Percentiles rank a stretch among this genome's conserved stretches.
Evolutionary conservation across 2,888 invertebrate species (phyloP).

Genomic region (Drosophila austrosaltans): DNA sequence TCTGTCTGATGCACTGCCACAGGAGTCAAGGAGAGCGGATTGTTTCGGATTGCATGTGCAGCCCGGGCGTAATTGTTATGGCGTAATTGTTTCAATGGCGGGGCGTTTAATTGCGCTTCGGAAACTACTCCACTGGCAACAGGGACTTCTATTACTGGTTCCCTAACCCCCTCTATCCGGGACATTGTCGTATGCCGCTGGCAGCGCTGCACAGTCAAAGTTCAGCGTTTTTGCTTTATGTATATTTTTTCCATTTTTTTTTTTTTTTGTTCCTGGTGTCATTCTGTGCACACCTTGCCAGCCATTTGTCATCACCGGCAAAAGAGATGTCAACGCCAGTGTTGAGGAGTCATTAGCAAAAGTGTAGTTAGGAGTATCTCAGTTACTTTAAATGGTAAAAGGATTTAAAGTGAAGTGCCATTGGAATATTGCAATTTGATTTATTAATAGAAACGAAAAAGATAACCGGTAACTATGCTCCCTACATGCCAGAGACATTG

Average conservation of each 20-base stretch:
- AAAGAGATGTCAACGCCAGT: conserved; percentile 49
- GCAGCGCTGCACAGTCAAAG: conserved; percentile 54
- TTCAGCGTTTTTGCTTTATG: conserved; percentile 55
- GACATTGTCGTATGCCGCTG: neutral
- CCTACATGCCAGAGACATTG: neutral
- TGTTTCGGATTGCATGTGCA: conserved; percentile 61
- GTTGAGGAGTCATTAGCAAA: conserved; percentile 41
- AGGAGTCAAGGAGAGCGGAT: conserved; percentile 7
- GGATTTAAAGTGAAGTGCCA: conserved; percentile 13
- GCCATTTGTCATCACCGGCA: conserved; percentile 66
- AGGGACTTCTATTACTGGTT: neutral
- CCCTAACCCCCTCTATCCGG: neutral
- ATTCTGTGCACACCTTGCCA: conserved; percentile 59
- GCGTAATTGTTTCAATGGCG: conserved; percentile 73
- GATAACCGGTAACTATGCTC: neutral
- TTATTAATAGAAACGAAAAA: conserved; percentile 1
- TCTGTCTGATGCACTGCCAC: neutral
- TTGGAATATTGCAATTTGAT: conserved; percentile 12
- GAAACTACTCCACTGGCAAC: conserved; percentile 41
- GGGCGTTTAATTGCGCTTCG: conserved; percentile 72
- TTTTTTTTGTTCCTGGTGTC: conserved; percentile 21
- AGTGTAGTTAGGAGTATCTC: conserved; percentile 24
- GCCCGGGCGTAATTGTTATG: conserved; percentile 69
- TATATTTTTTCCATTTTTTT: conserved; percentile 13
- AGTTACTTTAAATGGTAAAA: conserved; percentile 18